These are phyloP conservation scores for Solea senegalensis DNA, from an alignment of 2,113 vertebrate species.

Conservation along the genomic window DNA sequence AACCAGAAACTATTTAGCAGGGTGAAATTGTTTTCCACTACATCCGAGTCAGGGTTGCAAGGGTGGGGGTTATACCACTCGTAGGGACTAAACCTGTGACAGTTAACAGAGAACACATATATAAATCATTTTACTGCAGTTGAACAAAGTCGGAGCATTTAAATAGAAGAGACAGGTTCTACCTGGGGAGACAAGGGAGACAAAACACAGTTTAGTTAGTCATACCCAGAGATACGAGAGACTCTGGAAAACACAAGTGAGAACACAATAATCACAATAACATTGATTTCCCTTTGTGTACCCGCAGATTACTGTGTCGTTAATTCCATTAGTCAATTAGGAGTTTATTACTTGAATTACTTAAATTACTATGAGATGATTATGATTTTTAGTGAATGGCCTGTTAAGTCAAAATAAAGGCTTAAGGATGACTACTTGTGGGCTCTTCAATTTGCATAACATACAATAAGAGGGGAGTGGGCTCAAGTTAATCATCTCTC, in stretches of 20 bases:
- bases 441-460: slow-evolving; percentile 28
- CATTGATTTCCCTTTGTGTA: slow-evolving; percentile 5
- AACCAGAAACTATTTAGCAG: slow-evolving; percentile 99
- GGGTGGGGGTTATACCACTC: slow-evolving; percentile 99
- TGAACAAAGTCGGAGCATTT: slow-evolving; percentile 27
- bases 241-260: background rate
- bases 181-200: slow-evolving; percentile 74
- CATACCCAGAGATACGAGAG: slow-evolving; percentile 15
- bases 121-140: slow-evolving; percentile 62
- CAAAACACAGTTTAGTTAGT: slow-evolving; percentile 67
- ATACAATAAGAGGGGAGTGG: slow-evolving; percentile 29
- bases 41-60: slow-evolving; percentile 99
- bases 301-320: slow-evolving; percentile 1
- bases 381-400: slow-evolving; percentile 5
- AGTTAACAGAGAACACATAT: slow-evolving; percentile 87
- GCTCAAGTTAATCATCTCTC: slow-evolving; percentile 49
- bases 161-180: slow-evolving; percentile 41
- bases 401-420: slow-evolving; percentile 23
- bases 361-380: slow-evolving; percentile 20
- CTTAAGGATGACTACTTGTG: slow-evolving; percentile 47
- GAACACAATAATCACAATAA: background rate
- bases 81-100: slow-evolving; percentile 99
- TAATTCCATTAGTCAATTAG: slow-evolving; percentile 30
- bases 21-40: slow-evolving; percentile 99
- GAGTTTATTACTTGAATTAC: slow-evolving; percentile 30